These are phyloP conservation scores for Romanogobio albipinnatus DNA, from an alignment of 2,113 vertebrate genomes.

Conservation along the genomic window DNA sequence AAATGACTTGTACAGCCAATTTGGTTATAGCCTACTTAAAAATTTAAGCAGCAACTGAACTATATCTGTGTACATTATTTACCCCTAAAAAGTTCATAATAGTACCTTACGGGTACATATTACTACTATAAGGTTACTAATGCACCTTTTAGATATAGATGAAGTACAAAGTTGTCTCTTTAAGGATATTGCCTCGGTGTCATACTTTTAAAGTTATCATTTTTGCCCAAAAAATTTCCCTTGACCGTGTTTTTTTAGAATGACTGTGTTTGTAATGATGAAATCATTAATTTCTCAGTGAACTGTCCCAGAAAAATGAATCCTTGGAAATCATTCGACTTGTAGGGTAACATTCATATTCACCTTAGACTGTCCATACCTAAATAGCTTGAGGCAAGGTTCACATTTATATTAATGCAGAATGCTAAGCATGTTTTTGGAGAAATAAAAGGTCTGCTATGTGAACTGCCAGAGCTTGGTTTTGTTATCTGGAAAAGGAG, in stretches of 20 bases:
- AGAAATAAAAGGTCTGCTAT: not conserved
- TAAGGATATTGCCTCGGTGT: not conserved
- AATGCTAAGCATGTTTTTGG: not conserved
- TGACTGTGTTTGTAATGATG: not conserved
- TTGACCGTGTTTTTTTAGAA: not conserved
- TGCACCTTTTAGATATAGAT: not conserved
- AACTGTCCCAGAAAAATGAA: constrained; percentile 21
- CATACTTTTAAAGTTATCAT: not conserved
- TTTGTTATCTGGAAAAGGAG: constrained; percentile 33
- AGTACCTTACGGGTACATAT: not conserved
- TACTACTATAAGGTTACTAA: not conserved
- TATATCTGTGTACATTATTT: not conserved
- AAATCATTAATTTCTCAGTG: not conserved
- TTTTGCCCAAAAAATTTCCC: not conserved
- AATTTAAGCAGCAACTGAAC: too few species aligned
- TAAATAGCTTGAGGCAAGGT: not conserved
- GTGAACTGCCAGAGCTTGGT: not conserved
- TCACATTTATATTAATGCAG: not conserved
- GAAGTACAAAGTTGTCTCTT: not conserved
- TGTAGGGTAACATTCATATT: not conserved
- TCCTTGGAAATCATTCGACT: constrained; percentile 12
- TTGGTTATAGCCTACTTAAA: too few species aligned
- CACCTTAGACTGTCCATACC: not conserved
- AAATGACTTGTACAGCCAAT: too few species aligned
- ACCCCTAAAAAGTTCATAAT: not conserved